These are phyloP conservation scores for Cariama cristata DNA, from an alignment of 2,113 vertebrate species.

Conservation along the genomic window DNA sequence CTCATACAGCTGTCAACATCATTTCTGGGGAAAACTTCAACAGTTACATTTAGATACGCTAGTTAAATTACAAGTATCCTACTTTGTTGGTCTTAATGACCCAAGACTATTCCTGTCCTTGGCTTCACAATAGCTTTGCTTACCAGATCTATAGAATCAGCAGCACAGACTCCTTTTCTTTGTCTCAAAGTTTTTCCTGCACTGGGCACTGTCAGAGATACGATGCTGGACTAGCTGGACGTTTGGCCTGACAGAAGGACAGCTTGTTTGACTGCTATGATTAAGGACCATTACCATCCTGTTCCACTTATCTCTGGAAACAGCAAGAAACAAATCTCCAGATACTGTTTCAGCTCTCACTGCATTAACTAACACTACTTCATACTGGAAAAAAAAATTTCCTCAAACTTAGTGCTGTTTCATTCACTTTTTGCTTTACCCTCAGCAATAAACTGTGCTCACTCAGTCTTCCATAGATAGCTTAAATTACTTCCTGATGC, in stretches of 20 bases:
- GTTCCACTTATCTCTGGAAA: background rate
- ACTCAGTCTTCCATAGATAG: too few relatives aligned
- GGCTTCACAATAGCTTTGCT: background rate
- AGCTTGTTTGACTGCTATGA: background rate
- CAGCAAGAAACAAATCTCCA: background rate
- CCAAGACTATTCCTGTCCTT: background rate
- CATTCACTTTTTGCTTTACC: background rate
- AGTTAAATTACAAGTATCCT: background rate
- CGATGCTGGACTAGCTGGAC: background rate
- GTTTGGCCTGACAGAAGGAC: too few relatives aligned
- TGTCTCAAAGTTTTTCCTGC: background rate
- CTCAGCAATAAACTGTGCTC: background rate
- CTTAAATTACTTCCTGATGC: background rate
- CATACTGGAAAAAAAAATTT: too few relatives aligned
- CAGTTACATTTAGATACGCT: background rate
- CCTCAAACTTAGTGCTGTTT: background rate
- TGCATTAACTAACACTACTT: background rate
- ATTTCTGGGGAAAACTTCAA: background rate
- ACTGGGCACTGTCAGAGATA: background rate
- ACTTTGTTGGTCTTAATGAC: background rate
- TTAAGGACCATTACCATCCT: background rate
- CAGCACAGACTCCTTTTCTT: background rate
- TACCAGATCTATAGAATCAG: background rate
- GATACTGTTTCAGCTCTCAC: background rate
- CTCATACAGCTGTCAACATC: background rate